phyloP scores from a whole-genome alignment of 2,113 vertebrate species.

The Pseudopodoces humilis region DNA sequence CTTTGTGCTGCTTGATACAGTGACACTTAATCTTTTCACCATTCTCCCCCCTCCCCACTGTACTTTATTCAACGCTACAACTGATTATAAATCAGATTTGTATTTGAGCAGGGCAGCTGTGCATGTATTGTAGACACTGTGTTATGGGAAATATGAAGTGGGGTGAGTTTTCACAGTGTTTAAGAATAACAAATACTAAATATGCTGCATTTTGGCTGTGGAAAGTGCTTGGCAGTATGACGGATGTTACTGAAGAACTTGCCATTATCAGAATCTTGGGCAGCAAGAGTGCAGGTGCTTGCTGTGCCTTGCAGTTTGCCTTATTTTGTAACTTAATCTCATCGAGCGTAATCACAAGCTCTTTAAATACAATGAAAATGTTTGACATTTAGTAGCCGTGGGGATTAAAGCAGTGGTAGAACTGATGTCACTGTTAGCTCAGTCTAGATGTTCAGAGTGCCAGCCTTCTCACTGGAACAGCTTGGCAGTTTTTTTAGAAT shows the following conservation, averaged over 20 bases:
- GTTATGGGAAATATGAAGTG: background rate
- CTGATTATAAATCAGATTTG: background rate
- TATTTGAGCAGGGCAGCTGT: background rate
- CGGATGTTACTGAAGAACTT: background rate
- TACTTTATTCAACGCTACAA: background rate
- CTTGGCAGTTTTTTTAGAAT: slow-evolving; percentile 30
- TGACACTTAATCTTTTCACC: background rate
- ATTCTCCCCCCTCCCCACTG: background rate
- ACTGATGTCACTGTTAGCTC: slow-evolving; percentile 44
- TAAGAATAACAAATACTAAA: background rate
- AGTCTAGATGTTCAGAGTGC: slow-evolving; percentile 1
- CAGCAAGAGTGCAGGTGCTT: accelerated
- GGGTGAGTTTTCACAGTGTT: background rate
- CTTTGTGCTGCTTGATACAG: background rate
- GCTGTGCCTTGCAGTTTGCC: background rate
- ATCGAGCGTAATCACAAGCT: accelerated
- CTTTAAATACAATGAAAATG: background rate
- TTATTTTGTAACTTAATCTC: background rate
- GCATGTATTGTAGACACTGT: accelerated
- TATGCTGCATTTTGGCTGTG: background rate
- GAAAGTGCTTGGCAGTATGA: background rate
- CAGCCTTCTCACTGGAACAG: slow-evolving; percentile 35
- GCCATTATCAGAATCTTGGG: accelerated
- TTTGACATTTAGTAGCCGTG: slow-evolving; percentile 39
- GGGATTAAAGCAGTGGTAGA: slow-evolving; percentile 44